Percentiles rank a stretch among this genome's conserved stretches.
phyloP scores from a whole-genome alignment of 2,797 vertebrate species.

The Bufotes viridis region DNA sequence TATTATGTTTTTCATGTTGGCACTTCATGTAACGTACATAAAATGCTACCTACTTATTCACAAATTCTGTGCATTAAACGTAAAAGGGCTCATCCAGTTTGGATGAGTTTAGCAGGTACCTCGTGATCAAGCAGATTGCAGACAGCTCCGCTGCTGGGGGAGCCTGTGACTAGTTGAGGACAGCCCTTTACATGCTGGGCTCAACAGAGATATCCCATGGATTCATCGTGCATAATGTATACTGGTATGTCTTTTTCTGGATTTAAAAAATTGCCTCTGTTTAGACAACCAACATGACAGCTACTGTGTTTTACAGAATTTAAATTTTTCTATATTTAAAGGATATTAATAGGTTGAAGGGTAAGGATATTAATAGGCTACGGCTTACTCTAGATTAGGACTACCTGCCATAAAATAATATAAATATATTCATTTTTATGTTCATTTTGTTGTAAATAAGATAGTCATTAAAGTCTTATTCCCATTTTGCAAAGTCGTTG shows the following conservation, averaged over 20 bases:
- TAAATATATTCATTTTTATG: neutral
- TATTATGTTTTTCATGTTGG: too few species aligned
- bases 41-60: neutral
- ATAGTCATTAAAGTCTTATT: conserved; percentile 42
- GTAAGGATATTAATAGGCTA: too few species aligned
- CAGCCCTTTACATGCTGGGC: neutral
- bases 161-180: neutral
- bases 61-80: neutral
- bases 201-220: neutral
- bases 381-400: neutral
- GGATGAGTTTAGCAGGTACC: neutral
- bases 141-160: neutral
- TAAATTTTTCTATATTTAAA: neutral
- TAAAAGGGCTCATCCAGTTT: neutral
- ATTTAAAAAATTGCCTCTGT: neutral
- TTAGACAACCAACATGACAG: neutral
- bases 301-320: neutral
- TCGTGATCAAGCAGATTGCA: neutral
- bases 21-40: neutral
- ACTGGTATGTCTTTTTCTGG: too few species aligned
- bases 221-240: neutral
- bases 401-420: neutral
- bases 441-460: neutral
- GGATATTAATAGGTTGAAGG: neutral
- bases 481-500: too few species aligned